Evolutionary conservation across 2,113 vertebrate genomes (phyloP).

Genomic region (Xenotilapia caudafasciata): DNA sequence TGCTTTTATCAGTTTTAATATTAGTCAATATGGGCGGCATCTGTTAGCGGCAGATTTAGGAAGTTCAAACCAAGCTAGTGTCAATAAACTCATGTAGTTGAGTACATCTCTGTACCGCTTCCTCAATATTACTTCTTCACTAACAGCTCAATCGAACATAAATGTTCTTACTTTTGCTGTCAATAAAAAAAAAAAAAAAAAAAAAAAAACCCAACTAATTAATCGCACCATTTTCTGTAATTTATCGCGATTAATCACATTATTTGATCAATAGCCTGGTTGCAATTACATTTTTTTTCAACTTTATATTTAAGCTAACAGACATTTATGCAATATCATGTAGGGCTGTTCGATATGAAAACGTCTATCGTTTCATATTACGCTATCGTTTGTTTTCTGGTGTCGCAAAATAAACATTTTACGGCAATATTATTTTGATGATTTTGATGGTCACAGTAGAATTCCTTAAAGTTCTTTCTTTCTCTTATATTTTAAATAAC

Average conservation of each 20-base stretch:
- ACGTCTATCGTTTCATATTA: background rate
- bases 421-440: too few relatives aligned
- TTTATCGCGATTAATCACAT: background rate
- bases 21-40: background rate
- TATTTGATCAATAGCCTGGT: background rate
- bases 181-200: background rate
- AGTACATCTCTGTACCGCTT: background rate
- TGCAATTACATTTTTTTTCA: background rate
- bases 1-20: background rate
- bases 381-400: background rate
- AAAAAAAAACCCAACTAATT: rapidly evolving
- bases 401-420: background rate
- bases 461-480: too few relatives aligned
- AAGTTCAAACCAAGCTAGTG: background rate
- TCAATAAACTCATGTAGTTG: background rate
- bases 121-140: background rate
- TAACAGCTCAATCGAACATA: background rate
- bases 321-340: background rate
- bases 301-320: background rate
- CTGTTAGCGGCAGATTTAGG: background rate
- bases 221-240: background rate
- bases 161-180: background rate
- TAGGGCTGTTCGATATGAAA: background rate
- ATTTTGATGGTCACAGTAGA: too few relatives aligned
- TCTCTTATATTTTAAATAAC: too few relatives aligned